Evolutionary conservation across 2,888 invertebrate genomes (phyloP).

Genomic region (Eupeodes luniger): DNA sequence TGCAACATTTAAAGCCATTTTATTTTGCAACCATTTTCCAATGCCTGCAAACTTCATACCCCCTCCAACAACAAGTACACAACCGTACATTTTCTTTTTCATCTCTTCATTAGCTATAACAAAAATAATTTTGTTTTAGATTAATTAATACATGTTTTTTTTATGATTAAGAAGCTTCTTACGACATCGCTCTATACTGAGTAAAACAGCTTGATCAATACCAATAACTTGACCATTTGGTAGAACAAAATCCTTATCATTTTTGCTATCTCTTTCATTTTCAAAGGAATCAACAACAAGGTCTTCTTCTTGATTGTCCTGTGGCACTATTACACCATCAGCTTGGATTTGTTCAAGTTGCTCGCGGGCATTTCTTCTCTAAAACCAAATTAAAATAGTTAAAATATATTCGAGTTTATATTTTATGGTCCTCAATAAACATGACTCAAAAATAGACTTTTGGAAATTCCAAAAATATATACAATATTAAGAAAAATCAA

Average conservation of each 20-base stretch:
- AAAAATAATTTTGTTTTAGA: slow-evolving; percentile 1
- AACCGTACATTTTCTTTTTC: slow-evolving; percentile 97
- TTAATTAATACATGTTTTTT: slow-evolving; percentile 21
- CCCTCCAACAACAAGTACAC: slow-evolving; percentile 95
- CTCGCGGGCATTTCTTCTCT: slow-evolving; percentile 86
- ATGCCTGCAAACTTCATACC: slow-evolving; percentile 95
- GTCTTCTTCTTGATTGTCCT: slow-evolving; percentile 88
- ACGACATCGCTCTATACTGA: slow-evolving; percentile 95
- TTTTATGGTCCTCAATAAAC: not conserved
- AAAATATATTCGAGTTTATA: not conserved
- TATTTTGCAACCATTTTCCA: slow-evolving; percentile 94
- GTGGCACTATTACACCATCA: slow-evolving; percentile 82
- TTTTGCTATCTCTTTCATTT: slow-evolving; percentile 84
- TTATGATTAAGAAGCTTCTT: slow-evolving; percentile 78
- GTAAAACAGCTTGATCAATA: slow-evolving; percentile 95
- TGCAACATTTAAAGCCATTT: slow-evolving; percentile 93
- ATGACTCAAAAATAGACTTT: no score
- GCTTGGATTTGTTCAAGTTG: slow-evolving; percentile 85
- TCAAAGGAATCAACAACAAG: slow-evolving; percentile 89
- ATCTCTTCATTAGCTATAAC: slow-evolving; percentile 90
- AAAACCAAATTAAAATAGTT: slow-evolving; percentile 59
- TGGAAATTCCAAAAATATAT: no score
- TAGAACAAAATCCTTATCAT: slow-evolving; percentile 88
- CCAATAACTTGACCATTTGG: slow-evolving; percentile 93
- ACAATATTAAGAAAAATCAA: no score